A percentile compares a stretch with the other conserved stretches of the same genome.
Evolutionary conservation across 1,140 invertebrate species (phyloP).

Genomic region (Mya arenaria): DNA sequence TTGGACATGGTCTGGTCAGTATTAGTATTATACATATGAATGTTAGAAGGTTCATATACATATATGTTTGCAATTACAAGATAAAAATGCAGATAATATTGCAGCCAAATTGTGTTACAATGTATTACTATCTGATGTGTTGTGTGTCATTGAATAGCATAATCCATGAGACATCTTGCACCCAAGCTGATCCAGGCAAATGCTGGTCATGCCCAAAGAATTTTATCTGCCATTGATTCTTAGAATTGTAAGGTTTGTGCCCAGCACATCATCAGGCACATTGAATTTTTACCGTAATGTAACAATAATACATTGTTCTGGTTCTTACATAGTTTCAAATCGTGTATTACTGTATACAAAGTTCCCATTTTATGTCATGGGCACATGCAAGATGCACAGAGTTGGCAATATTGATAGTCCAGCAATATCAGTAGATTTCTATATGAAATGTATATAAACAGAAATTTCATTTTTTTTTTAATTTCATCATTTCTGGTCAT

Average conservation of each 20-base stretch:
- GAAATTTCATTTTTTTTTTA: slow-evolving; percentile 8
- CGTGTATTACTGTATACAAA: slow-evolving; percentile 9
- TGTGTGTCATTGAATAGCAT: slow-evolving; percentile 18
- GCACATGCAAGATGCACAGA: slow-evolving; percentile 19
- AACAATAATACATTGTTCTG: slow-evolving; percentile 13
- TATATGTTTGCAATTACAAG: slow-evolving; percentile 8
- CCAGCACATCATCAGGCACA: slow-evolving; percentile 13
- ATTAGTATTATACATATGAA: slow-evolving; percentile 26
- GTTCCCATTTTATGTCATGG: slow-evolving; percentile 17
- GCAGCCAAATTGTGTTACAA: slow-evolving; percentile 15
- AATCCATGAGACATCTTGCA: slow-evolving; percentile 3
- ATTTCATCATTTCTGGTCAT: slow-evolving; percentile 10
- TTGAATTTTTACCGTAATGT: slow-evolving; percentile 10
- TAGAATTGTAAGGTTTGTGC: slow-evolving; percentile 8
- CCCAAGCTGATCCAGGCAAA: slow-evolving; percentile 3
- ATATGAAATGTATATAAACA: slow-evolving; percentile 21
- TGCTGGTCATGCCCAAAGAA: slow-evolving; percentile 23
- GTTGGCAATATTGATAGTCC: slow-evolving; percentile 10
- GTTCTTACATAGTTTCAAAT: slow-evolving; percentile 23
- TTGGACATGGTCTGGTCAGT: slow-evolving; percentile 15
- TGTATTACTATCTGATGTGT: slow-evolving; percentile 1
- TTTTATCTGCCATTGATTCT: slow-evolving; percentile 19
- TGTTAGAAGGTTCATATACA: slow-evolving; percentile 17
- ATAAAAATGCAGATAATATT: slow-evolving; percentile 18
- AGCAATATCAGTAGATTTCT: slow-evolving; percentile 22